These are phyloP conservation scores for Hipposideros larvatus DNA, from an alignment of 2,797 vertebrate species.

Conservation along the genomic window DNA sequence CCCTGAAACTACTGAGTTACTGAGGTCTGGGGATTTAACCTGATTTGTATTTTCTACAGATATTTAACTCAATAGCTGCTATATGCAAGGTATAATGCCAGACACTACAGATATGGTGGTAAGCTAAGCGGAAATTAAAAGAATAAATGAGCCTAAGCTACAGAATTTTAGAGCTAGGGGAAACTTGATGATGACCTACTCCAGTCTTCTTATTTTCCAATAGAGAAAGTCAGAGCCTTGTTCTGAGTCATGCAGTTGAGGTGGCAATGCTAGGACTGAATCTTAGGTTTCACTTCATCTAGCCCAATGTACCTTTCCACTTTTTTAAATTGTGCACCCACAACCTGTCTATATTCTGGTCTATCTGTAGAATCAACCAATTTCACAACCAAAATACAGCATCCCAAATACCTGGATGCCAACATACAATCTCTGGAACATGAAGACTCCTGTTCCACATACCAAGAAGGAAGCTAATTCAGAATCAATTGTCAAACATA, in stretches of 20 bases:
- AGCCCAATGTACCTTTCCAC: neutral
- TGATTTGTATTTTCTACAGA: neutral
- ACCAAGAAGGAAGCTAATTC: neutral
- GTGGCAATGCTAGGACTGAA: neutral
- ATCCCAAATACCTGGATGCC: neutral
- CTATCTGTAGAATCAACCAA: neutral
- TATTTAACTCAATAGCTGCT: neutral
- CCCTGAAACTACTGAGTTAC: neutral
- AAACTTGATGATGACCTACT: neutral
- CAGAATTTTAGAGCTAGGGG: neutral
- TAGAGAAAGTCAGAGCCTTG: neutral
- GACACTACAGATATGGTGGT: neutral
- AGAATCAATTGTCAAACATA: neutral
- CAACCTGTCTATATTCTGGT: neutral
- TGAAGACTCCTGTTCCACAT: neutral
- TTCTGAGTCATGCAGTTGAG: neutral
- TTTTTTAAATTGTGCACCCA: neutral
- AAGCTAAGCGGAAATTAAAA: neutral
- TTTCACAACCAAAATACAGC: neutral
- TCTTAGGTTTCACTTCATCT: neutral
- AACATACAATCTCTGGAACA: neutral
- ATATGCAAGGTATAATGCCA: neutral
- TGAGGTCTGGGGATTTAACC: conserved; percentile 8
- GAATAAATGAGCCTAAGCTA: neutral
- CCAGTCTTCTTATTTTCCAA: neutral